A percentile compares a stretch with the other conserved stretches of the same genome.
These are phyloP conservation scores for Limnephilus rhombicus DNA, from an alignment of 2,888 invertebrate genomes.

Conservation along the genomic window DNA sequence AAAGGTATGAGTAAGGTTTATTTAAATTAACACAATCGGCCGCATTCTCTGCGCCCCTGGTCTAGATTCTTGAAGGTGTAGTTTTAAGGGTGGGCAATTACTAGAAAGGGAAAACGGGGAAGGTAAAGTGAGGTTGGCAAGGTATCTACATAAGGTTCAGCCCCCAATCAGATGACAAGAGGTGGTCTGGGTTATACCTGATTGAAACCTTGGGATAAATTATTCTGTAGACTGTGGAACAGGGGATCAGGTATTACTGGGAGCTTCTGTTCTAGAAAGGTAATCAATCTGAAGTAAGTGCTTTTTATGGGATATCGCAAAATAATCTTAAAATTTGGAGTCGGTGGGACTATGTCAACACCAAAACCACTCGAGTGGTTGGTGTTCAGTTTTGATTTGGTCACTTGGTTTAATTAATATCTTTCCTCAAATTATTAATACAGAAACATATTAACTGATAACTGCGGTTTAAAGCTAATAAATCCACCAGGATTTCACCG, in stretches of 20 bases:
- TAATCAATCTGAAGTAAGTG: not conserved
- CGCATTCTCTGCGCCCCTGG: not conserved
- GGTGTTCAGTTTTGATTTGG: too few relatives aligned
- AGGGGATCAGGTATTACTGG: not conserved
- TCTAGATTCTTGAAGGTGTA: not conserved
- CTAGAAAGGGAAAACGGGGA: not conserved
- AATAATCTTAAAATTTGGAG: not conserved
- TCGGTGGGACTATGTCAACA: too few relatives aligned
- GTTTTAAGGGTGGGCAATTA: not conserved
- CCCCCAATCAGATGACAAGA: not conserved
- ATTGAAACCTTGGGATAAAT: not conserved
- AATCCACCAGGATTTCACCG: too few relatives aligned
- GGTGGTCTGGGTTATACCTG: not conserved
- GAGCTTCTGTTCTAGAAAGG: not conserved
- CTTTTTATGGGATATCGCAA: not conserved
- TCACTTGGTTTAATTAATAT: too few relatives aligned
- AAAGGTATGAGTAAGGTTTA: not conserved
- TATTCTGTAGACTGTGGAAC: not conserved
- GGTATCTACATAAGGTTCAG: not conserved
- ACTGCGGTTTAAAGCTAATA: too few relatives aligned
- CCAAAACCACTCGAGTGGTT: too few relatives aligned
- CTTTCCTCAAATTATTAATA: too few relatives aligned
- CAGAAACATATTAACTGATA: too few relatives aligned
- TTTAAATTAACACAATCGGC: not conserved
- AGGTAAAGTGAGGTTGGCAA: not conserved